A percentile compares a stretch with the other conserved stretches of the same genome.
phyloP scores from a whole-genome alignment of 2,888 invertebrate genomes.

The Mimas tiliae region DNA sequence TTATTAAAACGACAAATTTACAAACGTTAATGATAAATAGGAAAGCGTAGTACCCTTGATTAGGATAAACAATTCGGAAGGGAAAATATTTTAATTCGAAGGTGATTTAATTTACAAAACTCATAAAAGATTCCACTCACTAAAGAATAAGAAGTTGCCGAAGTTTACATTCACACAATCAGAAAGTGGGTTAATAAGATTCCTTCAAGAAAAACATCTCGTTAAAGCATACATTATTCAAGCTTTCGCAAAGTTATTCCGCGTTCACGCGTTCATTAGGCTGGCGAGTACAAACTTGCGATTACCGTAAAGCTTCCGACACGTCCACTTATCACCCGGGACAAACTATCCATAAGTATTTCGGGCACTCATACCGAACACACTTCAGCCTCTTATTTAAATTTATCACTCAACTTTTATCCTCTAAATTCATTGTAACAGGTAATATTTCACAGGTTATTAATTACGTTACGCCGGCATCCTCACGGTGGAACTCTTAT shows the following conservation, averaged over 20 bases:
- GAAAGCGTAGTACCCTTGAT: not conserved
- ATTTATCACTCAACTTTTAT: constrained; percentile 85
- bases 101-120: constrained; percentile 70
- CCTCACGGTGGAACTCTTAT: constrained; percentile 83
- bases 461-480: constrained; percentile 82
- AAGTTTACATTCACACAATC: constrained; percentile 82
- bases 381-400: constrained; percentile 73
- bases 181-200: constrained; percentile 84
- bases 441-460: constrained; percentile 84
- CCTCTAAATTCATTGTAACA: constrained; percentile 83
- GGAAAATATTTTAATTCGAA: constrained; percentile 52
- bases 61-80: not conserved
- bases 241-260: constrained; percentile 81
- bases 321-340: constrained; percentile 75
- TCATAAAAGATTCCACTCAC: constrained; percentile 72
- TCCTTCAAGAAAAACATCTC: constrained; percentile 84
- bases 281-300: constrained; percentile 75
- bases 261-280: constrained; percentile 83
- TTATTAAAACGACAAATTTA: not conserved
- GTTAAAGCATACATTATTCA: constrained; percentile 84
- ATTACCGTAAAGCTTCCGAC: constrained; percentile 67
- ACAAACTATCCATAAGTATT: constrained; percentile 81
- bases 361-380: constrained; percentile 60
- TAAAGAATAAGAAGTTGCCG: constrained; percentile 74
- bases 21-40: not conserved